Evolutionary conservation across 1,140 invertebrate species (phyloP), one percentile per base, ranked within the genome.

Genomic region (Drosophila sulfurigaster): DNA sequence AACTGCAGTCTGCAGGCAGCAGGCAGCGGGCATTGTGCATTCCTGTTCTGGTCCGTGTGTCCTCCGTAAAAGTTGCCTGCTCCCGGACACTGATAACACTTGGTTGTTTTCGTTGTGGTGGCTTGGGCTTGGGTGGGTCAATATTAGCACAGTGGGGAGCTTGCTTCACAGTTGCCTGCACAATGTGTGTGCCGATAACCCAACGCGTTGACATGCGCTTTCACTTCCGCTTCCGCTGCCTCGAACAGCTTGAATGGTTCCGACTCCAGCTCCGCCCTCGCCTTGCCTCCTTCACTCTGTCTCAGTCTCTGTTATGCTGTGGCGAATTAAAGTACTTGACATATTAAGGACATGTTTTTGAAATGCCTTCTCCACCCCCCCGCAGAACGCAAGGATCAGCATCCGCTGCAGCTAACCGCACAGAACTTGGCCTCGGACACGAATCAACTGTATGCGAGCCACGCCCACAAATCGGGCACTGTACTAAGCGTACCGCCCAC

Each of bases 301-400:
- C 30, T 3, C 30, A 3, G 30, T 32, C 30, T 25, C 20, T 25
- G 20, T 25, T 13, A 1, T 16, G 13, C 15, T 43, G 32, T 10
- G n/a, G 1, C 25, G 7, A 62, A 35, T 60, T 30, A 11, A 30
- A 57, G 10, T 35, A 30, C 7, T 30, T 56, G 48, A 54, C 35
- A 62, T 43, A 20, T 58, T 69, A 59, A 81, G 69, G 3, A 66
- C 28, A 54, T 13, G 13, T 56, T 32, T 46, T 16, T 8, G n/a
- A 13, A 13, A 46, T 49, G 16, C 65, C 46, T n/a, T 81, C 52
- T 25, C 20, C 20, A 25, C 30, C 28, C 13, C 28, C 8, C 43
- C 30, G 1, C 64, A 91, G 90, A 91, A 51, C 90, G 86, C 43
- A 91, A 91, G 72, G 90, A 91, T 67, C 90, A 91, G 69, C 89